Evolutionary conservation across 2,113 vertebrate genomes (phyloP), one percentile per base, ranked within the genome.

Genomic region (Bubo blakistoni): DNA sequence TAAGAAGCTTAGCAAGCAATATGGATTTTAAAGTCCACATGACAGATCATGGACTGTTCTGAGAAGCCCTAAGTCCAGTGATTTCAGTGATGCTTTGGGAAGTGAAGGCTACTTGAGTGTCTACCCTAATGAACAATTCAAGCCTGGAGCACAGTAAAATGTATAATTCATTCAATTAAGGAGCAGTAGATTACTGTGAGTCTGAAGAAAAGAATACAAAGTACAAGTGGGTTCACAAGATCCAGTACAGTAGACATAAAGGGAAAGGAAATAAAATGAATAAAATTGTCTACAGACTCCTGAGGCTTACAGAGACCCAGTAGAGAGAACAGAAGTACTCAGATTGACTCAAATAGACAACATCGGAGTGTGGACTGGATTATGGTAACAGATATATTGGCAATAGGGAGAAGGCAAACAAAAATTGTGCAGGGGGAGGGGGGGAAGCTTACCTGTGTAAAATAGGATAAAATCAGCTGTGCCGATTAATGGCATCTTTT

Each of bases 1-100:
- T 94, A 92, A 78, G 76, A 72, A 92, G 86, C 92, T 96, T 84
- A 91, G 94, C 52, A 63, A 86, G 77, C 88, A 78, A 54, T 91
- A 85, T 84, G 79, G 84, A 79, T 96, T 92, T 95, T 91, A 10
- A 94, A 91, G 86, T 76, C 89, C 78, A 85, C 77, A 38, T 91
- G 86, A 79, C 92, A 82, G 81, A 87, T 91, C 47, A 10, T 47
- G 83, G 72, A 2, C 62, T 32, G 44, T 47, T 95, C 83, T 76
- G 92, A 79, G 86, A 91, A 90, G 67, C 38, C 65, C 40, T 2
- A 69, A 89, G 73, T 84, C 52, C 52, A 34, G 86, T 32, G 52
- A 92, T 84, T 94, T 79, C 83, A 69, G 61, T 27, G 70, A 69
- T 65, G 73, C 65, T 65, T 92, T 78, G 44, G 69, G 81, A 92